A percentile compares a stretch with the other conserved stretches of the same genome.
Evolutionary conservation across 2,113 vertebrate genomes (phyloP).

Genomic region (pig (Sus scrofa)): DNA sequence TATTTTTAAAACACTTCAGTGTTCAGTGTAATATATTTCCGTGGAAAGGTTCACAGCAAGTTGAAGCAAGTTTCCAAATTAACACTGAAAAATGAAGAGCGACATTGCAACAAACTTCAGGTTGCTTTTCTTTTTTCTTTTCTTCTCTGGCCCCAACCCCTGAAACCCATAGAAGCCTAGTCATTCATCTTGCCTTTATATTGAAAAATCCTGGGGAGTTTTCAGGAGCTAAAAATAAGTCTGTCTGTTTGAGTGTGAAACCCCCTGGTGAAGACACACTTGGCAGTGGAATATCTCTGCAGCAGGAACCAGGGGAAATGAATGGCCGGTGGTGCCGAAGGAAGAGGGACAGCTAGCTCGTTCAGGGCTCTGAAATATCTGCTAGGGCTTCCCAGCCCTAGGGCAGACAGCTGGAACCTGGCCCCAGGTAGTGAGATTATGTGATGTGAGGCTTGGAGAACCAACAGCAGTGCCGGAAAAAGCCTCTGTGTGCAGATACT

Average conservation of each 20-base stretch:
- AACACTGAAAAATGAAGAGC: slow-evolving; percentile 77
- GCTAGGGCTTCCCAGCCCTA: neutral
- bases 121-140: slow-evolving; percentile 52
- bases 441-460: neutral
- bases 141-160: fast-evolving
- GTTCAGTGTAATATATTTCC: slow-evolving; percentile 81
- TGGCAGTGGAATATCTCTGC: slow-evolving; percentile 14
- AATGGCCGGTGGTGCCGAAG: neutral
- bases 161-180: slow-evolving; percentile 12
- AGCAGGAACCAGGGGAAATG: neutral
- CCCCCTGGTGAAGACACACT: slow-evolving; percentile 48
- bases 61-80: slow-evolving; percentile 83
- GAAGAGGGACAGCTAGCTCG: neutral
- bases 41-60: slow-evolving; percentile 79
- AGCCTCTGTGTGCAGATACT: neutral
- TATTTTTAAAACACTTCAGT: slow-evolving; percentile 85
- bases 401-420: neutral
- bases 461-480: neutral
- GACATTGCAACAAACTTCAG: slow-evolving; percentile 63
- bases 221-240: slow-evolving; percentile 73
- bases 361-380: neutral
- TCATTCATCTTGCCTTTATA: slow-evolving; percentile 64
- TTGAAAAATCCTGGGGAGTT: slow-evolving; percentile 52
- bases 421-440: neutral
- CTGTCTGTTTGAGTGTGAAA: slow-evolving; percentile 50